Evolutionary conservation across 2,113 vertebrate species (phyloP), one percentile per base, ranked within the genome.

Genomic region (Phrynosoma platyrhinos): DNA sequence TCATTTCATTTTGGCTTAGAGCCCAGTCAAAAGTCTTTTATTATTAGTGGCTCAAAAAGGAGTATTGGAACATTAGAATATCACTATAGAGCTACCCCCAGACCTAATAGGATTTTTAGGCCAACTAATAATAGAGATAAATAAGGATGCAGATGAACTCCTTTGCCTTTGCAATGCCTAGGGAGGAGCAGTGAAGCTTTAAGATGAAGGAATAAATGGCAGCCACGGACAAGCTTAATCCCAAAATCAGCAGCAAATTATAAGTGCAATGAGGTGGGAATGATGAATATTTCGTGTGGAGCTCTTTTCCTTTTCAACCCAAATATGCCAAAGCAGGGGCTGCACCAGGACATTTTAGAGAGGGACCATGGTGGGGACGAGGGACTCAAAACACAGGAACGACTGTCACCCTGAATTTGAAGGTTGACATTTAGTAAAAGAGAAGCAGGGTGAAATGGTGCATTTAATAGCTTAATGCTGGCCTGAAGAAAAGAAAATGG

Each of bases 71-170:
- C 21, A 32, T 58, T 80, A 21, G 36, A 58, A 16, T 47, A 68
- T 40, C 30, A 32, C 21, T 32, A 30, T 40, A 16, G 78, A 32
- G 32, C 16, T 62, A 42, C 32, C 79, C 4, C 68, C 55, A 12
- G 52, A 36, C 74, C 32, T 62, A n/a, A 27, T 58, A n/a, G 79
- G 58, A 87, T 64, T 47, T 64, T 47, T 32, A 91, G 90, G 93
- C 32, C 92, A 95, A 87, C 88, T 84, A 90, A 58, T 91, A 89
- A 91, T 92, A 91, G 82, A 21, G 79, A 95, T 92, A 93, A 94
- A 94, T 94, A 92, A 90, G 71, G 93, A 92, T 93, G 86, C 86
- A 89, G 91, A 95, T 92, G 93, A 95, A 90, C 89, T 87, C 91
- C 86, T 91, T 4, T 3, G 89, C 87, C 71, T 93, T 30, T 69